phyloP scores from a whole-genome alignment of 2,113 vertebrate genomes.

The Nesoenas mayeri region DNA sequence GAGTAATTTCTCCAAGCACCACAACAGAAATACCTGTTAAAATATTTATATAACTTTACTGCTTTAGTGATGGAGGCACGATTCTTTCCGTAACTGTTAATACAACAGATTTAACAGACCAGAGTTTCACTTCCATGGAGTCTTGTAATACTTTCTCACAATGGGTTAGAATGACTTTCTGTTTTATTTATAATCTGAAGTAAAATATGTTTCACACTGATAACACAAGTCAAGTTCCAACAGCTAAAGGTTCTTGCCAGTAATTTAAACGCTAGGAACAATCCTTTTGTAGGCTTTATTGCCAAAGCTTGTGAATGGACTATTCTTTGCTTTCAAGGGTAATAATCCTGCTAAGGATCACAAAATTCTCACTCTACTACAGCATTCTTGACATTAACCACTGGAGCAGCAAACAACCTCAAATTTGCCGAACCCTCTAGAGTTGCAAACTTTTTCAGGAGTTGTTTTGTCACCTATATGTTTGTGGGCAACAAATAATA shows the following conservation, averaged over 20 bases:
- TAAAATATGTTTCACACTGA: not conserved
- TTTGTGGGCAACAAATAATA: not conserved
- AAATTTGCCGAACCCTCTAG: not conserved
- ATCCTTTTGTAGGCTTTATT: not conserved
- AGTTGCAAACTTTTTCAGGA: not conserved
- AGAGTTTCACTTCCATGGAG: not conserved
- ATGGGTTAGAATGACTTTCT: not conserved
- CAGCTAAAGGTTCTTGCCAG: not conserved
- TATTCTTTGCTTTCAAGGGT: not conserved
- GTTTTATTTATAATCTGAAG: constrained; percentile 20
- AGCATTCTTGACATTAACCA: not conserved
- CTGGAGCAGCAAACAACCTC: not conserved
- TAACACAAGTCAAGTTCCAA: not conserved
- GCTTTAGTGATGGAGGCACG: not conserved
- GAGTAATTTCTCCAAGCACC: not conserved
- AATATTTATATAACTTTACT: constrained; percentile 46
- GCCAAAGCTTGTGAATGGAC: not conserved
- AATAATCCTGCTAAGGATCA: not conserved
- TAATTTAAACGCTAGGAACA: not conserved
- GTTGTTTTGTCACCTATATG: not conserved
- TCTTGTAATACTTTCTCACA: not conserved
- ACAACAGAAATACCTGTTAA: constrained; percentile 19
- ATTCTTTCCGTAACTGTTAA: constrained; percentile 1
- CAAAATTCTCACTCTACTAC: not conserved
- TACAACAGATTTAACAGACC: not conserved